Evolutionary conservation across 2,113 vertebrate genomes (phyloP).

Genomic region (Anguilla japonica): DNA sequence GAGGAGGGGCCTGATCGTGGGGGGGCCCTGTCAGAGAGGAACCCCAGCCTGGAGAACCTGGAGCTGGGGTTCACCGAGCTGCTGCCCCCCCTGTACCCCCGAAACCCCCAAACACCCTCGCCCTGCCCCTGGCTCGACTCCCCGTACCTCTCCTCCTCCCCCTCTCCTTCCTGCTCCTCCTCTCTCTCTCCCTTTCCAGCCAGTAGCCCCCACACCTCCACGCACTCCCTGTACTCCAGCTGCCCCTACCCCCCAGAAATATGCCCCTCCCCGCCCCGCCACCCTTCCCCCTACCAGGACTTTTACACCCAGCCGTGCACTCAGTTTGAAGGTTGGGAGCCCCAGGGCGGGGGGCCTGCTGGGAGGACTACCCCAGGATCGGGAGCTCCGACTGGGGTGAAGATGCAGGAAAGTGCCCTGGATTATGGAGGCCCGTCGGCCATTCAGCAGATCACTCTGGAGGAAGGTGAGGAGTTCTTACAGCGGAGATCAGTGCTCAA

Average conservation of each 20-base stretch:
- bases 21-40: conserved; percentile 56
- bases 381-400: conserved; percentile 43
- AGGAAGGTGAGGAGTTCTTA: conserved; percentile 65
- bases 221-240: conserved; percentile 65
- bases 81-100: conserved; percentile 68
- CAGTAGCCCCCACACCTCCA: conserved; percentile 68
- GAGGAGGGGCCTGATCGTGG: conserved; percentile 59
- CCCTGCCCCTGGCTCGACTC: conserved; percentile 74
- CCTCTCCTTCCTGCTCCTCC: conserved; percentile 75
- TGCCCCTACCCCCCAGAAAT: conserved; percentile 66
- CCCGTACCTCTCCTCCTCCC: conserved; percentile 74
- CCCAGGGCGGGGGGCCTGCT: conserved; percentile 46
- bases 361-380: conserved; percentile 45
- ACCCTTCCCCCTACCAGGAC: conserved; percentile 62
- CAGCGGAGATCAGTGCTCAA: no score
- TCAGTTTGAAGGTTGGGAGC: conserved; percentile 69
- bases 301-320: conserved; percentile 58
- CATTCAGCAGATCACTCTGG: conserved; percentile 75
- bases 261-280: conserved; percentile 63
- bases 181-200: conserved; percentile 72
- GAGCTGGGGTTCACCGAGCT: conserved; percentile 77
- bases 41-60: conserved; percentile 72
- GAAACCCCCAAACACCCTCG: conserved; percentile 60
- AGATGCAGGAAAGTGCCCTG: conserved; percentile 63
- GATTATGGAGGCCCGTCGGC: conserved; percentile 63